A percentile compares a stretch with the other conserved stretches of the same genome.
These are phyloP conservation scores for Trissonchulus latispiculum DNA, from an alignment of 2,888 invertebrate genomes.

Conservation along the genomic window DNA sequence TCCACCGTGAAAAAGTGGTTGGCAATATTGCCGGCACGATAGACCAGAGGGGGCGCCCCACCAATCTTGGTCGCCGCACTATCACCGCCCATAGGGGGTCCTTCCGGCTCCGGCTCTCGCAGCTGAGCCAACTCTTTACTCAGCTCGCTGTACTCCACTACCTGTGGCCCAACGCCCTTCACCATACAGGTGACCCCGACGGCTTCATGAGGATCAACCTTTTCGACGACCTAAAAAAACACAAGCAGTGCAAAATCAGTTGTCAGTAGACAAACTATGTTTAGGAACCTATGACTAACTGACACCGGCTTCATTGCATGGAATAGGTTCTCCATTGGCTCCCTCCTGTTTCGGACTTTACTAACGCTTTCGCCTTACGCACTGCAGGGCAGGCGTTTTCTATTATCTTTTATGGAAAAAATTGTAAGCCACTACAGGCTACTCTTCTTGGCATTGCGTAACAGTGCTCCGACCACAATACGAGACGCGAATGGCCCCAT, in stretches of 20 bases:
- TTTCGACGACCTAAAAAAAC: constrained; percentile 60
- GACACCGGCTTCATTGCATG: no score
- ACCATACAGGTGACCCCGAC: constrained; percentile 93
- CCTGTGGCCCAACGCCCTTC: constrained; percentile 42
- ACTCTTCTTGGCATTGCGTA: no score
- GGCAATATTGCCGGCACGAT: constrained; percentile 92
- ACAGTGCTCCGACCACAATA: no score
- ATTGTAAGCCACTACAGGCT: no score
- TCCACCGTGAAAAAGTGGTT: constrained; percentile 88
- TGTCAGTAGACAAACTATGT: constrained; percentile 10
- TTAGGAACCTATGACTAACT: no score
- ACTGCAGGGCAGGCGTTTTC: no score
- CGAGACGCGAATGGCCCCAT: no score
- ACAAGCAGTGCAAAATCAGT: constrained; percentile 15
- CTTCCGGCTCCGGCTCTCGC: constrained; percentile 37
- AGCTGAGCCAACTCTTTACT: constrained; percentile 73
- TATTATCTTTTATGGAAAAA: no score
- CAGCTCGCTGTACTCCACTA: constrained; percentile 93
- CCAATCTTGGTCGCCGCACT: no score
- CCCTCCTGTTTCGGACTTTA: no score
- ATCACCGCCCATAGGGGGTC: constrained; percentile 27
- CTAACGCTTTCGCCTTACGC: no score
- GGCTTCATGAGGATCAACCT: constrained; percentile 76
- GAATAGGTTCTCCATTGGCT: no score
- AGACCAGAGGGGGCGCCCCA: constrained; percentile 67